Evolutionary conservation across 1,140 invertebrate genomes (phyloP).

Genomic region (Adelges cooleyi): DNA sequence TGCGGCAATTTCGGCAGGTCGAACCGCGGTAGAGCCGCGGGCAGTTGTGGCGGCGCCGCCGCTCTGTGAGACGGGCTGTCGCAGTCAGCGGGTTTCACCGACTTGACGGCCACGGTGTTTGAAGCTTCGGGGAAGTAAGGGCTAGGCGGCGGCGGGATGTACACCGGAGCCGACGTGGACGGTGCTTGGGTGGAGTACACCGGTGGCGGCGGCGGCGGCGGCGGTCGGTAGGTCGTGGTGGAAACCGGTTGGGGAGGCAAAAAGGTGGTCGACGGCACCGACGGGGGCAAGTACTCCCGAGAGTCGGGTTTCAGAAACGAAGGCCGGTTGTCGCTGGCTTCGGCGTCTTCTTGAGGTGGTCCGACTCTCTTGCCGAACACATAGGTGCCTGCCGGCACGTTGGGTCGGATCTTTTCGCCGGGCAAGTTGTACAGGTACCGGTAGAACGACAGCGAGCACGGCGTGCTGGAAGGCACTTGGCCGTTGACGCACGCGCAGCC

Average conservation of each 20-base stretch:
- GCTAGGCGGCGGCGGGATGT: not conserved
- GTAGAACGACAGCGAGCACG: conserved; percentile 22
- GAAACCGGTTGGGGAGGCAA: too few species aligned
- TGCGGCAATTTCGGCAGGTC: not conserved
- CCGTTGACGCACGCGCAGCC: not conserved
- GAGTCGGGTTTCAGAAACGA: not conserved
- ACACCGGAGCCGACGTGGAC: not conserved
- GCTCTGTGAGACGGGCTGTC: not conserved
- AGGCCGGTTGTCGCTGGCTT: not conserved
- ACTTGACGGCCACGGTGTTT: not conserved
- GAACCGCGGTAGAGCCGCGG: not conserved
- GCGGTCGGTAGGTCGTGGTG: not conserved
- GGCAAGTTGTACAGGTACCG: conserved; percentile 26
- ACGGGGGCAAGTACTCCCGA: not conserved
- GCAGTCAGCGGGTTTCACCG: not conserved
- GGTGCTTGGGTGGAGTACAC: not conserved
- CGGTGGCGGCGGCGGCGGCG: not conserved
- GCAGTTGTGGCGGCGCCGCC: not conserved
- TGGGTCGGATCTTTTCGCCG: conserved; percentile 12
- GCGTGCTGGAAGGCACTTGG: not conserved
- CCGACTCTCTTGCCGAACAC: conserved; percentile 5
- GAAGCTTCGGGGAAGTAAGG: not conserved
- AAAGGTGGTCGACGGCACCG: not conserved
- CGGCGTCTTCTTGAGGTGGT: not conserved
- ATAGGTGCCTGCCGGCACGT: conserved; percentile 16